phyloP scores from a whole-genome alignment of 2,113 vertebrate genomes.

The Cavia aperea region DNA sequence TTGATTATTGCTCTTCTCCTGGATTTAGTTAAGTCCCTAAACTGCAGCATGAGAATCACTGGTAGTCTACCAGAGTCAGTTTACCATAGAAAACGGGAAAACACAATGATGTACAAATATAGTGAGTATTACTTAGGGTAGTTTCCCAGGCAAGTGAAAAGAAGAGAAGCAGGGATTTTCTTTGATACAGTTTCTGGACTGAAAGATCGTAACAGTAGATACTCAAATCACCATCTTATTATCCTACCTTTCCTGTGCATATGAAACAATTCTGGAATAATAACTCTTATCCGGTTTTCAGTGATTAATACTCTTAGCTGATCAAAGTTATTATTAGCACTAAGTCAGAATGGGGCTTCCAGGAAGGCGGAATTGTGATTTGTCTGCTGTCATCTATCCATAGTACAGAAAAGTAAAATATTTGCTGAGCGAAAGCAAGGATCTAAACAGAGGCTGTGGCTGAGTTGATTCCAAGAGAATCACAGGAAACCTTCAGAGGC shows the following conservation, averaged over 20 bases:
- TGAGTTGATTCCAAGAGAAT: neutral
- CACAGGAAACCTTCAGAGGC: neutral
- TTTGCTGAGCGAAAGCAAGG: neutral
- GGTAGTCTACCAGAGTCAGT: neutral
- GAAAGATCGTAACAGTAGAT: conserved; percentile 12
- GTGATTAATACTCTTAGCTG: neutral
- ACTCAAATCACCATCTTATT: neutral
- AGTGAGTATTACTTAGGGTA: neutral
- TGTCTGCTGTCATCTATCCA: neutral
- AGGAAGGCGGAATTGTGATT: neutral
- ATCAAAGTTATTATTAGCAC: neutral
- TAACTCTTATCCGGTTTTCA: neutral
- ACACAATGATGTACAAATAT: neutral
- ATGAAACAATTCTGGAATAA: neutral
- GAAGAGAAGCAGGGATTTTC: neutral
- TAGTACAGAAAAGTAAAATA: neutral
- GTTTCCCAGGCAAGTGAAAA: neutral
- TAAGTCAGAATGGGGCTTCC: neutral
- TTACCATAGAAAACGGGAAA: neutral
- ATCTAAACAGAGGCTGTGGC: neutral
- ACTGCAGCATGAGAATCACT: neutral
- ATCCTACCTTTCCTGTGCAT: neutral
- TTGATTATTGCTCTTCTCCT: neutral
- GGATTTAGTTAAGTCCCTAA: neutral
- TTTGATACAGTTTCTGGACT: neutral